Conservation (phyloP, 2,113 vertebrate genomes). For the Brevimyrus niger region DNA sequence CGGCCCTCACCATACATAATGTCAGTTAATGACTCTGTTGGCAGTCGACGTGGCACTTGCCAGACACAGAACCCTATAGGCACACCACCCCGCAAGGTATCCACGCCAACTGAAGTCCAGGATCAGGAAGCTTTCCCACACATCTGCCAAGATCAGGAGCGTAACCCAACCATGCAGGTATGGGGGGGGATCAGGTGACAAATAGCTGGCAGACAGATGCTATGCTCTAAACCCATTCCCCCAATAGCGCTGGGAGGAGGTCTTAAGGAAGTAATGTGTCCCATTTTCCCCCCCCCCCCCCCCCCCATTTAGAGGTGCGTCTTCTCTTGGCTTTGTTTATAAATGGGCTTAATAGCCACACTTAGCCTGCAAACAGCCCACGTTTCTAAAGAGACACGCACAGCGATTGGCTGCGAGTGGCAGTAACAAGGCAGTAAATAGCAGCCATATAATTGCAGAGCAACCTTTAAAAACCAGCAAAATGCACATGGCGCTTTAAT, state of each 20-base stretch:
- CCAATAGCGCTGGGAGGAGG: not conserved
- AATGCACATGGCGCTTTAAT: slow-evolving; percentile 35
- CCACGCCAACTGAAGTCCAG: not conserved
- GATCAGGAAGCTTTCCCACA: not conserved
- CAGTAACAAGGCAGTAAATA: slow-evolving; percentile 49
- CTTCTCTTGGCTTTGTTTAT: slow-evolving; percentile 42
- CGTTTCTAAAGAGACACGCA: slow-evolving; percentile 52
- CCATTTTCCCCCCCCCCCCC: slow-evolving; percentile 13
- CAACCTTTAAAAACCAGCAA: slow-evolving; percentile 44
- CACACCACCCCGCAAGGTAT: not conserved
- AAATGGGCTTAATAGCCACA: slow-evolving; percentile 54
- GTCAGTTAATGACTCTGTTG: slow-evolving; percentile 27
- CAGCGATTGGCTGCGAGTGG: slow-evolving; percentile 48
- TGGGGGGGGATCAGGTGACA: not conserved
- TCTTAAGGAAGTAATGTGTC: slow-evolving; percentile 5
- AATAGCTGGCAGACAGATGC: not conserved
- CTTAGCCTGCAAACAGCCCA: slow-evolving; percentile 54
- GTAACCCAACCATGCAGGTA: not conserved
- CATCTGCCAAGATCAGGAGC: not conserved
- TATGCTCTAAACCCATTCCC: not conserved
- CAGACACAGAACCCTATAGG: not conserved
- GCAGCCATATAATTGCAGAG: slow-evolving; percentile 50
- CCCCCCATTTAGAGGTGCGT: slow-evolving; percentile 34
- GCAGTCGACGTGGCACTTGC: slow-evolving; percentile 16
- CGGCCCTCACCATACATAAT: not conserved